Evolutionary conservation across 2,113 vertebrate genomes (phyloP).

Genomic region (Peromyscus californicus): DNA sequence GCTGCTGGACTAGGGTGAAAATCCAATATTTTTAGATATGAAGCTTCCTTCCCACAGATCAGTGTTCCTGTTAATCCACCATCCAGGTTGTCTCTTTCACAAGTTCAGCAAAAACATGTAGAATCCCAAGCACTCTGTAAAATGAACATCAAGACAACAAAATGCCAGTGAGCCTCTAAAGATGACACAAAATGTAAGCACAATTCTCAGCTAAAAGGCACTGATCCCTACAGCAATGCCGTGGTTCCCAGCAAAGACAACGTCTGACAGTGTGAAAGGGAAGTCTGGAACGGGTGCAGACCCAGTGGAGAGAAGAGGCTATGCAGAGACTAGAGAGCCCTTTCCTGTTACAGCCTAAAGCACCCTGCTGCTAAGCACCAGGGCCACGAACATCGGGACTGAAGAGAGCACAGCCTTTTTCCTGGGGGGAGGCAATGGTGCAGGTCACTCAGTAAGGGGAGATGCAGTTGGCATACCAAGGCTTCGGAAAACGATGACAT

Average conservation of each 20-base stretch:
- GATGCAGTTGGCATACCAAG: not conserved
- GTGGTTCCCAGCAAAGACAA: not conserved
- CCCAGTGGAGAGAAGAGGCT: not conserved
- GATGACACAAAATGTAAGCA: not conserved
- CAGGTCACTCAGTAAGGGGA: not conserved
- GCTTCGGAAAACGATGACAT: not conserved
- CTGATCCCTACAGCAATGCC: not conserved
- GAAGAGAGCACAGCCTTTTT: not conserved
- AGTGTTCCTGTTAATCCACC: slow-evolving; percentile 84
- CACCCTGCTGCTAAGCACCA: not conserved
- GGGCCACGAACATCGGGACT: not conserved
- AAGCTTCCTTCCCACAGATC: slow-evolving; percentile 75
- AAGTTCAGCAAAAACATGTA: slow-evolving; percentile 73
- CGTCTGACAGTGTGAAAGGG: not conserved
- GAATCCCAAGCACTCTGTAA: slow-evolving; percentile 85
- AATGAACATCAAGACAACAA: slow-evolving; percentile 71
- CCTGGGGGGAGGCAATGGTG: no score
- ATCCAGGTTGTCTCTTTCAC: slow-evolving; percentile 80
- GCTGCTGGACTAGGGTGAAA: slow-evolving; percentile 93
- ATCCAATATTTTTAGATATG: slow-evolving; percentile 82
- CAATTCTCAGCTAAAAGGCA: not conserved
- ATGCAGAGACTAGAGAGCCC: not conserved
- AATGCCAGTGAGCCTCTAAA: not conserved
- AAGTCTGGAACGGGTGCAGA: not conserved
- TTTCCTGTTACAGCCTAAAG: not conserved